Conservation (phyloP, 53 echinoderm and acorn worm species). For the Holothuria scabra region DNA sequence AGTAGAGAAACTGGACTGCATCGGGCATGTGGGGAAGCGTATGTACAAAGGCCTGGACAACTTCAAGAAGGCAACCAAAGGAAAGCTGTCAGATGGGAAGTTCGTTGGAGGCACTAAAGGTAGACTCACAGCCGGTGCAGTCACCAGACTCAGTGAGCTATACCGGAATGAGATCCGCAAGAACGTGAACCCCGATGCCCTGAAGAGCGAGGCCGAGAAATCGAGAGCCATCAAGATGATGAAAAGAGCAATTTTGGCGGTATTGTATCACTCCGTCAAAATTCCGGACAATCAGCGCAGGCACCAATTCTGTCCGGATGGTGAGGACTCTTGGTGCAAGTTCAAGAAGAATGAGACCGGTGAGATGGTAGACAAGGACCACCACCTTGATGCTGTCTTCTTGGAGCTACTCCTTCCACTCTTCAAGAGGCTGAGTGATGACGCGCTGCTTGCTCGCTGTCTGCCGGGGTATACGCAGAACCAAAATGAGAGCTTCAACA, state of each 20-base stretch:
- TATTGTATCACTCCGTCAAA: conserved; percentile 41
- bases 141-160: conserved; percentile 6
- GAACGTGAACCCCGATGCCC: not conserved
- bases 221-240: conserved; percentile 11
- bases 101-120: not conserved
- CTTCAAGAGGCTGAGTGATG: conserved; percentile 18
- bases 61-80: not conserved
- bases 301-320: conserved; percentile 56
- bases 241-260: conserved; percentile 26
- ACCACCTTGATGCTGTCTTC: conserved; percentile 53
- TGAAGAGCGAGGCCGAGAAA: not conserved
- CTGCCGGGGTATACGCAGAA: conserved; percentile 49
- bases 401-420: conserved; percentile 9
- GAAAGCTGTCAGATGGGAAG: conserved; percentile 1
- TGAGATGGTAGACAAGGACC: conserved; percentile 33
- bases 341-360: conserved; percentile 15
- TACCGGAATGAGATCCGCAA: conserved; percentile 47
- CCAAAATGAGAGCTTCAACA: conserved; percentile 56
- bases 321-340: conserved; percentile 17
- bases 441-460: conserved; percentile 46
- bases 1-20: conserved; percentile 56
- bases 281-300: conserved; percentile 28
- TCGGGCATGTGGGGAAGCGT: conserved; percentile 52
- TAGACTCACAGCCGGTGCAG: conserved; percentile 1
- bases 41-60: conserved; percentile 45